Base-by-base conservation (phyloP, 2,113 vertebrate species). In the Gambusia affinis region DNA sequence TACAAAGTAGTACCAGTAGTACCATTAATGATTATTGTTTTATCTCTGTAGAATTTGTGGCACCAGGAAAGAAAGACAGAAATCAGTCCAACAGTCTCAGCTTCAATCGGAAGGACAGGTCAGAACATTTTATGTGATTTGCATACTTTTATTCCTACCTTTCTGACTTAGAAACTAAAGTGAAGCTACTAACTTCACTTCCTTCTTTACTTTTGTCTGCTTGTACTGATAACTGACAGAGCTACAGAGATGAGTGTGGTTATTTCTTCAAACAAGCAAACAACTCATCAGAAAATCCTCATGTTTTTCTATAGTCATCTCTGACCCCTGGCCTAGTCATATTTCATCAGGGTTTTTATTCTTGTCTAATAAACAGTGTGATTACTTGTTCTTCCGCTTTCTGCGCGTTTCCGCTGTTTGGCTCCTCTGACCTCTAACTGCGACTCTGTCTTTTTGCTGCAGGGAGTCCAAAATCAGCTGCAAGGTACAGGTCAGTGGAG, bases 31-130 rank as follows among this genome's bases (percentile, higher is more conserved):
- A 1, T n/a, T 28, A 19, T 8, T 63, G 0, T 24, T 62, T 71
- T 7, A 31, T 70, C 1, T 78, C 24, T 70, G 17, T 61, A 88
- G 81, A 74, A 82, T 62, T 64, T 6, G 11, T 22, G 19, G 22
- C 33, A 30, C 30, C 14, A 73, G 64, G 17, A 31, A n/a, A 62
- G 5, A 0, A 29, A 67, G 71, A 19, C 35, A 60, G 72, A 3
- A 39, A 15, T n/a, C 42, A 6, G 28, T 31, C 14, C 62, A 60
- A 68, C 51, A 37, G 75, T 1, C 39, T 72, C 12, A 19, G 30
- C 19, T 10, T 31, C 28, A 73, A 15, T 64, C 60, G 62, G 60
- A 3, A 64, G 60, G 4, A 76, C 44, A 82, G 84, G 87, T 88
- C 15, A 68, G 79, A 65, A 2, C 8, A 64, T n/a, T 28, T 47